phyloP scores from a whole-genome alignment of 2,113 vertebrate genomes.

The Pachycephala philippinensis region DNA sequence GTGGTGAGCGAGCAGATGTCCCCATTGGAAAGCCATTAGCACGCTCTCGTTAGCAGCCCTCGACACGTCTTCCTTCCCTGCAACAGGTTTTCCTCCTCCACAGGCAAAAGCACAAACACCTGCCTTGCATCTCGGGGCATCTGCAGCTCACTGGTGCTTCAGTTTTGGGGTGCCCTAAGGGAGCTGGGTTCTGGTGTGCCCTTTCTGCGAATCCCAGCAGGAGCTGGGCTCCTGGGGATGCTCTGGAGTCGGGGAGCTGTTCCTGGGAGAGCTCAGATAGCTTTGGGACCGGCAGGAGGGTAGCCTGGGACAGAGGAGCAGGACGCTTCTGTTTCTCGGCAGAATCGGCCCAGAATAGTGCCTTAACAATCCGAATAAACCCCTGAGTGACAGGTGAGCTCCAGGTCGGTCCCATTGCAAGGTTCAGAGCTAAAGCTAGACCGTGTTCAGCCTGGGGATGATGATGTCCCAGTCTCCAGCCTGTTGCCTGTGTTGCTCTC shows the following conservation, averaged over 20 bases:
- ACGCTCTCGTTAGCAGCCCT: background rate
- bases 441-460: background rate
- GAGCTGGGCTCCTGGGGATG: background rate
- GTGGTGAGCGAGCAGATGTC: rapidly evolving
- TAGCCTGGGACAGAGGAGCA: background rate
- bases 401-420: background rate
- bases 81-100: background rate
- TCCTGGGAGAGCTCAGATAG: background rate
- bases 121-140: rapidly evolving
- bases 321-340: background rate
- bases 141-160: rapidly evolving
- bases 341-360: slow-evolving; percentile 53
- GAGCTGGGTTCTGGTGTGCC: background rate
- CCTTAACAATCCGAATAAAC: slow-evolving; percentile 35
- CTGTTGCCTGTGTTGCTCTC: rapidly evolving
- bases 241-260: background rate
- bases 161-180: background rate
- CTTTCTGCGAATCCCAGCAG: background rate
- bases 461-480: background rate
- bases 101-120: slow-evolving; percentile 27
- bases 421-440: background rate
- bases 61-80: rapidly evolving
- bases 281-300: background rate
- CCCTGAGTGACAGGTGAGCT: background rate
- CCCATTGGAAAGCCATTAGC: background rate